Conservation (phyloP, 2,113 vertebrate genomes). For the Bubo bubo region DNA sequence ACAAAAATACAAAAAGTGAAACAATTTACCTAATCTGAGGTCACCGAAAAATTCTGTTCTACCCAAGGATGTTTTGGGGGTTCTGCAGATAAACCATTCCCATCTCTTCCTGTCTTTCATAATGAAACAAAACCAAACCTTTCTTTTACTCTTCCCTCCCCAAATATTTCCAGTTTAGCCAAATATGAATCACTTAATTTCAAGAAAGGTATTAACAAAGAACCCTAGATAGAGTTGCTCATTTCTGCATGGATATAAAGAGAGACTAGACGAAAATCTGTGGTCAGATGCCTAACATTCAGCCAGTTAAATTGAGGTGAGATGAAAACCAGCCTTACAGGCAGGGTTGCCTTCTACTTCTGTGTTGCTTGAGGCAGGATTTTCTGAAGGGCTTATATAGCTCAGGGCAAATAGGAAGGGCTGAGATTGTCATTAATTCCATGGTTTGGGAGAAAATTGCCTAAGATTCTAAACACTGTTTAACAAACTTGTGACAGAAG, state of each 20-base stretch:
- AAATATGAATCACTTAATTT: not conserved
- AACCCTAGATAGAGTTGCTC: not conserved
- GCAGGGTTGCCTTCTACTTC: not conserved
- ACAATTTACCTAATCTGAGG: not conserved
- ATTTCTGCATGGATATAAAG: not conserved
- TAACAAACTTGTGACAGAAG: not conserved
- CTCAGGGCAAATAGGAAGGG: not conserved
- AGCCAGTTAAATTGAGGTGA: not conserved
- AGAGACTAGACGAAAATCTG: not conserved
- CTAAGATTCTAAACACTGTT: not conserved
- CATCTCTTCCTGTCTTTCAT: not conserved
- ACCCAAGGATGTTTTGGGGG: accelerated
- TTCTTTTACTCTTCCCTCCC: accelerated
- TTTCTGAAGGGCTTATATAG: not conserved
- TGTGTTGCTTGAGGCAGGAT: not conserved
- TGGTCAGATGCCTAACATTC: not conserved
- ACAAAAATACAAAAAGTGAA: not conserved
- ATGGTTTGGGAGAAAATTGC: not conserved
- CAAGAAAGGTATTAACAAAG: not conserved
- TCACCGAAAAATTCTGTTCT: not conserved
- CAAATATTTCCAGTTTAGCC: not conserved
- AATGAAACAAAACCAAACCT: not conserved
- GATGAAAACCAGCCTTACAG: not conserved
- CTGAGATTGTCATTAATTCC: not conserved
- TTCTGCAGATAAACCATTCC: not conserved